A percentile compares a stretch with the other conserved stretches of the same genome.
Conservation (phyloP, 2,113 vertebrate species). For the Columba livia region DNA sequence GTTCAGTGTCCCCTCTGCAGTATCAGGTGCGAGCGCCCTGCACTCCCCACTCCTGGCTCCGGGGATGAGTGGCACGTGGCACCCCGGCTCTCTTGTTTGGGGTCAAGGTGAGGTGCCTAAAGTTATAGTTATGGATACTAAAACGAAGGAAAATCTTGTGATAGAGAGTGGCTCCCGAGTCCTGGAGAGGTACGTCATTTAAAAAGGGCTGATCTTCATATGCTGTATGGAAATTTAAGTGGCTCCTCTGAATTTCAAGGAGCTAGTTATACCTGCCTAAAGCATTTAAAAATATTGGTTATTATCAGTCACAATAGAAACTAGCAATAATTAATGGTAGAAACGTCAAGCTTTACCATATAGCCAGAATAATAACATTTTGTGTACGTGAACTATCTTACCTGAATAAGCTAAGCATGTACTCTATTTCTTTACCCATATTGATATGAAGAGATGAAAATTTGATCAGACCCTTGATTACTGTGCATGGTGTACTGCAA, state of each 20-base stretch:
- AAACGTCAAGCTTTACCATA: background rate
- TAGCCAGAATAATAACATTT: background rate
- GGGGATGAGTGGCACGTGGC: background rate
- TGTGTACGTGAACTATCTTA: background rate
- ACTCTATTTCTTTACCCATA: background rate
- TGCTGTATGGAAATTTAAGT: background rate
- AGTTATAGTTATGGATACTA: background rate
- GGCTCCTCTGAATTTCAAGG: background rate
- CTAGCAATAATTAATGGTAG: background rate
- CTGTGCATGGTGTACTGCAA: background rate
- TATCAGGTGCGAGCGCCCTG: accelerated
- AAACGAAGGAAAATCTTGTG: background rate
- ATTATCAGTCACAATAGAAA: background rate
- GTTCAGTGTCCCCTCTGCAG: background rate
- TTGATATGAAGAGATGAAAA: background rate
- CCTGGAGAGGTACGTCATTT: background rate
- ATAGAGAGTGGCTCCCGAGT: background rate
- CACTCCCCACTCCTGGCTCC: background rate
- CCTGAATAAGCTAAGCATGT: background rate
- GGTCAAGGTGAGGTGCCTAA: background rate
- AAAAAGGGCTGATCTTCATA: background rate
- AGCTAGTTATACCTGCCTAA: background rate
- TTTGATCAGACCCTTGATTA: background rate
- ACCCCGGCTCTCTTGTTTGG: background rate
- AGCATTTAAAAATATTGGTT: background rate